These are phyloP conservation scores for Calcarius lapponicus DNA, from an alignment of 2,797 vertebrate genomes.

Conservation along the genomic window DNA sequence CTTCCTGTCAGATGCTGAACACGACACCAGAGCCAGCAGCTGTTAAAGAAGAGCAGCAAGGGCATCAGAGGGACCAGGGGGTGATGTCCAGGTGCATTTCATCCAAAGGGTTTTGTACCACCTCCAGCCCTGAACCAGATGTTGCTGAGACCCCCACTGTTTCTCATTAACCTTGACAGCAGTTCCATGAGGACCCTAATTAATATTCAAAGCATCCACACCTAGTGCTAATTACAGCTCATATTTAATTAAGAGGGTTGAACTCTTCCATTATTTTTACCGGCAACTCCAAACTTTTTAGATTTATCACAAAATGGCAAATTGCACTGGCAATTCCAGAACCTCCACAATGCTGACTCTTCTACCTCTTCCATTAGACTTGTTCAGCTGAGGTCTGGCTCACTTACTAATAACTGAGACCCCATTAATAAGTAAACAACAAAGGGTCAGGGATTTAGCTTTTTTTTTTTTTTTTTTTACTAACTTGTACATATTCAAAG, in stretches of 20 bases:
- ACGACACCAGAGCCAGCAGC: not conserved
- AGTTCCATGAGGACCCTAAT: conserved; percentile 72
- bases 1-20: not conserved
- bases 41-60: not conserved
- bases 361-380: not conserved
- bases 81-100: conserved; percentile 2
- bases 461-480: not conserved
- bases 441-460: not conserved
- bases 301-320: not conserved
- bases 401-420: not conserved
- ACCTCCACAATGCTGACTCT: not conserved
- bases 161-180: conserved; percentile 77
- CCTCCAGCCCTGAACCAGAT: conserved; percentile 71
- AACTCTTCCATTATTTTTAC: conserved; percentile 63
- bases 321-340: not conserved
- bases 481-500: not conserved
- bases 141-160: conserved; percentile 62
- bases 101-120: not conserved
- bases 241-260: conserved; percentile 80
- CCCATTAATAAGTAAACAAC: not conserved
- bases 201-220: conserved; percentile 77
- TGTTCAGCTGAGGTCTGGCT: not conserved
- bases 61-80: not conserved
- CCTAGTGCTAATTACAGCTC: conserved; percentile 78
- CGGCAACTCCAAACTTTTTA: conserved; percentile 44